Conservation (phyloP, 2,797 vertebrate species). For the Simalia tracyae region DNA sequence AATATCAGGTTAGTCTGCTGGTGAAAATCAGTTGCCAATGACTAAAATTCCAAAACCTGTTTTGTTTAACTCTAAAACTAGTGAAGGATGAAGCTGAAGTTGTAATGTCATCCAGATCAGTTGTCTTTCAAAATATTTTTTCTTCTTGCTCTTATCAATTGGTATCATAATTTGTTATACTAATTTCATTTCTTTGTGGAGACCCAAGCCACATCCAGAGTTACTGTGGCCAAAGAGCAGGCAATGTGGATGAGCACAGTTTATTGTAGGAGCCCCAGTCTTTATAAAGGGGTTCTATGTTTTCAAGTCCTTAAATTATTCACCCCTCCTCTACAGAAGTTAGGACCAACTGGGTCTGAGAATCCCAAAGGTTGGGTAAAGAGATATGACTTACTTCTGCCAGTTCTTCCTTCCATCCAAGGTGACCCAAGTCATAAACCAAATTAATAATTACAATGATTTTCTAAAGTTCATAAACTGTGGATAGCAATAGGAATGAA, state of each 20-base stretch:
- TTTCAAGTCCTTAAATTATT: background rate
- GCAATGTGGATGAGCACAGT: background rate
- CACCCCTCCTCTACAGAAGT: background rate
- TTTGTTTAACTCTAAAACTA: background rate
- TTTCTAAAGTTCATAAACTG: background rate
- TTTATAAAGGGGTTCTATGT: background rate
- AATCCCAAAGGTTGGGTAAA: background rate
- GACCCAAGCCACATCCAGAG: background rate
- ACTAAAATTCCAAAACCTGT: background rate
- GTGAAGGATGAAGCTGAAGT: background rate
- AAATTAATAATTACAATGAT: background rate
- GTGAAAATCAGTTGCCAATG: conserved; percentile 3
- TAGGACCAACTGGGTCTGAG: background rate
- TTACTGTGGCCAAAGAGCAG: background rate
- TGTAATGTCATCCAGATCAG: background rate
- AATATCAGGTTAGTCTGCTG: conserved; percentile 88
- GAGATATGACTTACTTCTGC: background rate
- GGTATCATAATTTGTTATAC: background rate
- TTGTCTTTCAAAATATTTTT: background rate
- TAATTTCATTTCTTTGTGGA: background rate
- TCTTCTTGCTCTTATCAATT: background rate
- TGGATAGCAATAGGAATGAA: background rate
- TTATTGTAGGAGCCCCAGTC: background rate
- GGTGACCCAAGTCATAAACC: background rate
- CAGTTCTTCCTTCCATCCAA: background rate